Conservation (phyloP, 2,113 vertebrate species). For the Porphyrio hochstetteri region DNA sequence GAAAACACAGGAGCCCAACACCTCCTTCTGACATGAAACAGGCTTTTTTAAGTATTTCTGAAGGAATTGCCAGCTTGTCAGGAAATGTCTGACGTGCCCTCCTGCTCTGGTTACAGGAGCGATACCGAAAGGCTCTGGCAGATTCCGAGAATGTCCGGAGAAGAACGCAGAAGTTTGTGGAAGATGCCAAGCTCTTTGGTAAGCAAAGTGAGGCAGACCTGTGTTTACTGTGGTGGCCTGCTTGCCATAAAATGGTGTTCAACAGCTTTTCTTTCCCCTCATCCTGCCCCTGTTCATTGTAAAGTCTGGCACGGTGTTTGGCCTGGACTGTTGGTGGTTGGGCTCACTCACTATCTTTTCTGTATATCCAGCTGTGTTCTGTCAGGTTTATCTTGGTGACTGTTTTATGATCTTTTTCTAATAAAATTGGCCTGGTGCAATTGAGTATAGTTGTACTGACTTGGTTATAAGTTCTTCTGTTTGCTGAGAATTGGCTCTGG, state of each 20-base stretch:
- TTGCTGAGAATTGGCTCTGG: not conserved
- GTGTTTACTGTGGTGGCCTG: not conserved
- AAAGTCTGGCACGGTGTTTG: not conserved
- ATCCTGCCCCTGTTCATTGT: not conserved
- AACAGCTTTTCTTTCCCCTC: not conserved
- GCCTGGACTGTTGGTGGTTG: not conserved
- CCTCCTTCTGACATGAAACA: not conserved
- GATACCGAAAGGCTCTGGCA: slow-evolving; percentile 78
- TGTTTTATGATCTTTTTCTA: not conserved
- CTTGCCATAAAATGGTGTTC: not conserved
- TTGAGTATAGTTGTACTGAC: not conserved
- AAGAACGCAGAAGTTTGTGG: slow-evolving; percentile 87
- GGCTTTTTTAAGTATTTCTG: not conserved
- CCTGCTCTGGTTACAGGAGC: slow-evolving; percentile 70
- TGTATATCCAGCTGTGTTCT: not conserved
- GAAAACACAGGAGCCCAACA: not conserved
- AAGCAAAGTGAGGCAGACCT: slow-evolving; percentile 23
- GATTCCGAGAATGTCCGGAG: slow-evolving; percentile 83
- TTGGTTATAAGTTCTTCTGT: not conserved
- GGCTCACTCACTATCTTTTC: not conserved
- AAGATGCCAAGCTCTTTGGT: slow-evolving; percentile 90
- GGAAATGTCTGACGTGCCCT: not conserved
- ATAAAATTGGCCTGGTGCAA: not conserved
- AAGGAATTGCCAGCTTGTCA: not conserved
- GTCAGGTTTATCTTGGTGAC: not conserved